These are phyloP conservation scores for Miopithecus talapoin DNA, from an alignment of 2,797 vertebrate species.

Conservation along the genomic window DNA sequence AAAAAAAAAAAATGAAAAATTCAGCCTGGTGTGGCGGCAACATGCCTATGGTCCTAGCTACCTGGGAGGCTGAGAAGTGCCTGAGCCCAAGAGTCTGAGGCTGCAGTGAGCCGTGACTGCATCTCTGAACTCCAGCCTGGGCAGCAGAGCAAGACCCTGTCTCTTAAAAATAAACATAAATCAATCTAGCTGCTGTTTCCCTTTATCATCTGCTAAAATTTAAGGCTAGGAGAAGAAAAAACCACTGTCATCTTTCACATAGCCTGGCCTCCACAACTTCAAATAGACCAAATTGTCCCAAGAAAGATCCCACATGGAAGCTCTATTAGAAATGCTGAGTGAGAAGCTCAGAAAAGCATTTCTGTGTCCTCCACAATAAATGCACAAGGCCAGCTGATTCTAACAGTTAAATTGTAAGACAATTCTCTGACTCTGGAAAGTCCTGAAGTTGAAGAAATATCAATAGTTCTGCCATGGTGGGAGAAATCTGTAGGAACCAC, in stretches of 20 bases:
- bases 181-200: background rate
- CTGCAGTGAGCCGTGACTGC: too few species aligned
- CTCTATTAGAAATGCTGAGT: background rate
- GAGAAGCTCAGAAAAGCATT: background rate
- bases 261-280: background rate
- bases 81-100: too few species aligned
- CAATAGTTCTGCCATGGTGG: background rate
- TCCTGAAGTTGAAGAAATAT: background rate
- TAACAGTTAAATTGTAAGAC: background rate
- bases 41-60: too few species aligned
- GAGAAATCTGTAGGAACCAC: background rate
- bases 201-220: background rate
- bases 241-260: background rate
- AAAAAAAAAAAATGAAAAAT: too few species aligned
- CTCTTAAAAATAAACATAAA: too few species aligned
- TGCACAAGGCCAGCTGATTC: background rate
- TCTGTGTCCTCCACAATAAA: background rate
- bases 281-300: background rate
- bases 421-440: background rate
- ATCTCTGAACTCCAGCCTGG: too few species aligned
- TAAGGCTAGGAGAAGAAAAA: background rate
- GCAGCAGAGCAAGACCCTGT: too few species aligned
- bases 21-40: too few species aligned
- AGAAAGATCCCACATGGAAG: background rate
- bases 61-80: too few species aligned